Evolutionary conservation across 2,888 invertebrate species (phyloP).

Genomic region (Meandrusa payeni): DNA sequence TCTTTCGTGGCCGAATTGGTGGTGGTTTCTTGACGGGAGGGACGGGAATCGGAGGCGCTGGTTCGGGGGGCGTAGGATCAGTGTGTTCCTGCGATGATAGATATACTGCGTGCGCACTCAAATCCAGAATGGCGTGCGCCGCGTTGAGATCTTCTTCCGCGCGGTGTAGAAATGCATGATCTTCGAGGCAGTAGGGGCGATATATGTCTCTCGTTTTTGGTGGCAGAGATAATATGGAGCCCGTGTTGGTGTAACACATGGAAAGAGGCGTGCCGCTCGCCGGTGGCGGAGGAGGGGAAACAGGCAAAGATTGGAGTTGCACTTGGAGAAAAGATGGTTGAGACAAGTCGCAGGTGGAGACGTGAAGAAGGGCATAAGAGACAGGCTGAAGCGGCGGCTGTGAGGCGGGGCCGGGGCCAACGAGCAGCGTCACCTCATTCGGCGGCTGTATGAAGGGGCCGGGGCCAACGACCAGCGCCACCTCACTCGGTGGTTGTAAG

Average conservation of each 20-base stretch:
- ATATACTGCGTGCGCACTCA: conserved; percentile 91
- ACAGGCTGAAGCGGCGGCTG: conserved; percentile 65
- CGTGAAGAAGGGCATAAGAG: conserved; percentile 74
- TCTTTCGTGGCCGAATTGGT: conserved; percentile 79
- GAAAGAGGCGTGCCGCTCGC: conserved; percentile 86
- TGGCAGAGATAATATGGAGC: conserved; percentile 90
- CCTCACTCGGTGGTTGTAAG: conserved; percentile 81
- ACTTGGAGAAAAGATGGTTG: conserved; percentile 67
- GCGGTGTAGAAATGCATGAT: conserved; percentile 79
- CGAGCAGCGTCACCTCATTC: conserved; percentile 84
- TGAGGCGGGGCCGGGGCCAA: conserved; percentile 61
- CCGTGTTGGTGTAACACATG: conserved; percentile 93
- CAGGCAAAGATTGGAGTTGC: conserved; percentile 73
- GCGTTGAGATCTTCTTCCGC: conserved; percentile 93
- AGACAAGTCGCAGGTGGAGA: conserved; percentile 64
- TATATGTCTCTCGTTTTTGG: conserved; percentile 96
- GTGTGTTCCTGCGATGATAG: conserved; percentile 75
- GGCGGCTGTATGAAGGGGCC: conserved; percentile 71
- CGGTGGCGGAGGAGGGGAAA: conserved; percentile 74
- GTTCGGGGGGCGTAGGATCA: conserved; percentile 47
- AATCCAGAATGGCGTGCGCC: conserved; percentile 93
- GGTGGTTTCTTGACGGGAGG: conserved; percentile 33
- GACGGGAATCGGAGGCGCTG: conserved; percentile 32
- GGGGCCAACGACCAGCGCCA: conserved; percentile 82
- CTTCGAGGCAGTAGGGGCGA: conserved; percentile 91